Evolutionary conservation across 2,797 vertebrate species (phyloP).

Genomic region (Petrocephalus schoutedeni): DNA sequence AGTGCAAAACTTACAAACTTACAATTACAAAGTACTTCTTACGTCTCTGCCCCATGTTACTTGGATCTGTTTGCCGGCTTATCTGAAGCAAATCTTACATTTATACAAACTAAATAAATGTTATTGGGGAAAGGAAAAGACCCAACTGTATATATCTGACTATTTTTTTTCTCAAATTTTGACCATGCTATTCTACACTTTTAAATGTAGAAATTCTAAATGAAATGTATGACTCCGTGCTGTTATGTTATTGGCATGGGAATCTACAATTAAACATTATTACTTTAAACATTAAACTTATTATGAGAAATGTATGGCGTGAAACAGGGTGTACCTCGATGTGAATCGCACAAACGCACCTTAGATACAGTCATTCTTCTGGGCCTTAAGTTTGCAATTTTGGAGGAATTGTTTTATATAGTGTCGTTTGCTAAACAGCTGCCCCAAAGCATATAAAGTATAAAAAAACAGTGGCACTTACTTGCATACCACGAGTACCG

Average conservation of each 20-base stretch:
- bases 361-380: background rate
- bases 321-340: background rate
- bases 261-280: background rate
- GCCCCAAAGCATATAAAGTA: background rate
- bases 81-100: constrained; percentile 1
- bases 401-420: background rate
- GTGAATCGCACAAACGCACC: background rate
- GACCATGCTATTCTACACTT: background rate
- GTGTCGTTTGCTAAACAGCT: background rate
- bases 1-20: too few species aligned
- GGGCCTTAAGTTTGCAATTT: background rate
- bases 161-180: background rate
- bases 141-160: background rate
- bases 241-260: background rate
- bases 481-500: background rate
- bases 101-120: background rate
- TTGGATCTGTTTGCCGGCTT: background rate
- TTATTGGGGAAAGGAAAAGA: background rate
- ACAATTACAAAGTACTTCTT: background rate
- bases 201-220: background rate
- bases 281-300: background rate
- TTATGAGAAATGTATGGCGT: background rate
- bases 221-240: background rate
- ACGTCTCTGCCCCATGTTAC: background rate
- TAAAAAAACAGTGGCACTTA: background rate